Base-by-base conservation (phyloP, 2,888 invertebrate species). In the Molanna angustata region DNA sequence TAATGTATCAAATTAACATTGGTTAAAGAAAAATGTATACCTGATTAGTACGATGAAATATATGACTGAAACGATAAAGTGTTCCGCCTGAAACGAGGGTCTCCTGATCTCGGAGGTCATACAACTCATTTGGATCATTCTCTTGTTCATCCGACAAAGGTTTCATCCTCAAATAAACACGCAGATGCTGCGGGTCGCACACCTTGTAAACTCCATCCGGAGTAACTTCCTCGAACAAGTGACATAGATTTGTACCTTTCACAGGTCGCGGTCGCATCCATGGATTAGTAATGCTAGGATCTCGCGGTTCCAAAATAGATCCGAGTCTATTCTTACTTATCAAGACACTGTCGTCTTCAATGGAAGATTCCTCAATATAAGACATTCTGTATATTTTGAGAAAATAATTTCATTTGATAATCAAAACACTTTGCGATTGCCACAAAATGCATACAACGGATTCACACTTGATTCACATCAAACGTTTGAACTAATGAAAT, bases 111-210 rank as follows among this genome's bases (percentile, higher is more conserved):
- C 18, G 9, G 4, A 11, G 3, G 20, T 4, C 18, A 13, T 3
- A 21, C 19, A 3, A 18, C 6, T n/a, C n/a, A n/a, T n/a, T n/a
- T n/a, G n/a, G n/a, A n/a, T n/a, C n/a, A n/a, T n/a, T n/a, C n/a
- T n/a, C n/a, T n/a, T n/a, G n/a, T n/a, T n/a, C n/a, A n/a, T n/a
- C n/a, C n/a, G n/a, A n/a, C n/a, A n/a, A 69, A 0, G 80, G 79
- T 60, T 79, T 79, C 49, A 82, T 61, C 44, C 80, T 69, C 39
- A 82, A 64, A 58, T 77, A 80, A 7, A 81, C 80, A 62, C 79
- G 74, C 3, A 81, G 60, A 1, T 67, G 69, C 42, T 66, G 66
- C 17, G 21, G 19, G 21, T 56, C 40, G 53, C 45, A 1, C 60
- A 52, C 39, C 57, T 46, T 13, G 49, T 54, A 13, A 52, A 50